These are phyloP conservation scores for Falco naumanni DNA, from an alignment of 2,797 vertebrate genomes.

Conservation along the genomic window DNA sequence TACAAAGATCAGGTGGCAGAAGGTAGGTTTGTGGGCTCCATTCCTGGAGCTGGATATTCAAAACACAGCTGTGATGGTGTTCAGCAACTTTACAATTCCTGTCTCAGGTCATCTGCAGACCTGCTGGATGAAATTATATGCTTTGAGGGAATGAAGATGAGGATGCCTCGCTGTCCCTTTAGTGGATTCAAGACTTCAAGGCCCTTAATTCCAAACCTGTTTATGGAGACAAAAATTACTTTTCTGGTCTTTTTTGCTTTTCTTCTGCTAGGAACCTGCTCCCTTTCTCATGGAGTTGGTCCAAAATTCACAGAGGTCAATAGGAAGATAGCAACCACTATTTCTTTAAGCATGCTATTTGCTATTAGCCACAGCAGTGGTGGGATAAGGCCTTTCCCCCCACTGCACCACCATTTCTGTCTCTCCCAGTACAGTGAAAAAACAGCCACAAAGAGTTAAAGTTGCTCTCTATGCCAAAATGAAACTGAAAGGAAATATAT, in stretches of 20 bases:
- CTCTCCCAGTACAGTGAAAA: not conserved
- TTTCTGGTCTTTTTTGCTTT: not conserved
- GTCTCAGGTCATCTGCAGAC: not conserved
- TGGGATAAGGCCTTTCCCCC: not conserved
- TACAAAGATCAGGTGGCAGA: not conserved
- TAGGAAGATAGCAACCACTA: not conserved
- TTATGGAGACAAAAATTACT: not conserved
- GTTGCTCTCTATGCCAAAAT: not conserved
- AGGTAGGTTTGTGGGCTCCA: not conserved
- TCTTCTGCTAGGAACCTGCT: not conserved
- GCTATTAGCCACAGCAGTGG: not conserved
- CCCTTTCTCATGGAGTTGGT: not conserved
- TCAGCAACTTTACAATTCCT: not conserved
- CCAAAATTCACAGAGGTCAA: not conserved
- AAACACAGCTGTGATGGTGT: not conserved
- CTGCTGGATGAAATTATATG: not conserved
- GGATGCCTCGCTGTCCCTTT: not conserved
- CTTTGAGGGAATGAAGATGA: not conserved
- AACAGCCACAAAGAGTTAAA: not conserved
- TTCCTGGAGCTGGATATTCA: not conserved
- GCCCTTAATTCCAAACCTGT: not conserved
- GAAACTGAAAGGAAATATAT: not conserved
- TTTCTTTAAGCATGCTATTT: not conserved
- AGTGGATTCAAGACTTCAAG: not conserved
- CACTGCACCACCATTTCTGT: fast-evolving